Conservation (phyloP, 2,797 vertebrate genomes). For the Mus spretus region DNA sequence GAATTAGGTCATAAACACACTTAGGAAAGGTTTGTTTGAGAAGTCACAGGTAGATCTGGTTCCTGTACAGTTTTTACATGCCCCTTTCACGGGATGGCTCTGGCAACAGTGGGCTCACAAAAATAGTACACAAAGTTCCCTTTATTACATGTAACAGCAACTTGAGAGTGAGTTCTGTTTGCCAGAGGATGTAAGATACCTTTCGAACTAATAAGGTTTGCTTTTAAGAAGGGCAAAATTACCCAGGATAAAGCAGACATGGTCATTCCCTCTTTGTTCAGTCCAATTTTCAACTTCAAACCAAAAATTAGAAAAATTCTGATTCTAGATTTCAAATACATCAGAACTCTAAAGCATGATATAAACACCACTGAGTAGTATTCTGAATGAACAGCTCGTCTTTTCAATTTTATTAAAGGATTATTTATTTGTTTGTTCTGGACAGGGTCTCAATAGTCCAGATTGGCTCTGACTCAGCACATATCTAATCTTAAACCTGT, state of each 20-base stretch:
- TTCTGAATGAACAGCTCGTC: neutral
- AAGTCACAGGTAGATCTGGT: neutral
- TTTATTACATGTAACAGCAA: constrained; percentile 5
- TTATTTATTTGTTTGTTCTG: neutral
- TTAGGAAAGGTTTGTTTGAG: neutral
- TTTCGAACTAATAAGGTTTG: neutral
- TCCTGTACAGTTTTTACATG: constrained; percentile 15
- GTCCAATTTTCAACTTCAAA: constrained; percentile 18
- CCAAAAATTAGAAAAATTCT: neutral
- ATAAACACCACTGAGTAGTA: neutral
- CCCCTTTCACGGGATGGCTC: neutral
- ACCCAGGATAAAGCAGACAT: neutral
- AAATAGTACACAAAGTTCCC: neutral
- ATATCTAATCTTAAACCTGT: neutral
- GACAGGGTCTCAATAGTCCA: neutral
- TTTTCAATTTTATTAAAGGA: neutral
- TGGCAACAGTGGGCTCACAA: neutral
- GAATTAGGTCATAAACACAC: constrained; percentile 46
- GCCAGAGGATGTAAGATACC: neutral
- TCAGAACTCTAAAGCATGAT: neutral
- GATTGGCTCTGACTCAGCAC: neutral
- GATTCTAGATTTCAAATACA: constrained; percentile 48
- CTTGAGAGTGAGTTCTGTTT: neutral
- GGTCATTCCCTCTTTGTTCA: neutral
- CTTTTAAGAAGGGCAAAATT: neutral